Evolutionary conservation across 2,888 invertebrate species (phyloP).

Genomic region (Tetheella fluctuosa): DNA sequence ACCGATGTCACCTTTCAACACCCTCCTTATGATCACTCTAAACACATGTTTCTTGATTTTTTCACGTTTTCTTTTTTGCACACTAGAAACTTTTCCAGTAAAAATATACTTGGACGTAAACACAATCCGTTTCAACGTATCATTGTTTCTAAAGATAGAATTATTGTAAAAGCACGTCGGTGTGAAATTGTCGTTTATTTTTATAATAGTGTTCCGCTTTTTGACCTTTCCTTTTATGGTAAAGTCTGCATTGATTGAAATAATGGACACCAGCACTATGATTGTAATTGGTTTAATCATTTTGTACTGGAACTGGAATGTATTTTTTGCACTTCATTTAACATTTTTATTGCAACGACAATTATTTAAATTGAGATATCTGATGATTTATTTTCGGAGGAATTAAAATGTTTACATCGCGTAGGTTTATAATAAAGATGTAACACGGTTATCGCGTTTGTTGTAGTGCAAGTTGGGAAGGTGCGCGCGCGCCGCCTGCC

Average conservation of each 20-base stretch:
- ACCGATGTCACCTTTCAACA: constrained; percentile 75
- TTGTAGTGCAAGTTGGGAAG: constrained; percentile 37
- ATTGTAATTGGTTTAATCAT: constrained; percentile 55
- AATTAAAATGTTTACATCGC: background rate
- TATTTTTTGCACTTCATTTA: constrained; percentile 19
- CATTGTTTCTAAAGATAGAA: constrained; percentile 74
- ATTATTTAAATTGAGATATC: background rate
- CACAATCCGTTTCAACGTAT: constrained; percentile 68
- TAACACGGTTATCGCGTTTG: constrained; percentile 33
- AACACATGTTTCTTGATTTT: constrained; percentile 65
- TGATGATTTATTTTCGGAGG: too few relatives aligned
- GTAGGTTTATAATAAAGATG: constrained; percentile 22
- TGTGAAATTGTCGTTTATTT: constrained; percentile 64
- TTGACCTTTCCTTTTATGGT: constrained; percentile 73
- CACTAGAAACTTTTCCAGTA: constrained; percentile 78
- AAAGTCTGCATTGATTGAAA: constrained; percentile 59
- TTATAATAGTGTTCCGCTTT: constrained; percentile 76
- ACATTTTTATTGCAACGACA: constrained; percentile 16
- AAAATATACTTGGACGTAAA: constrained; percentile 76
- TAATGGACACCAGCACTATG: constrained; percentile 52
- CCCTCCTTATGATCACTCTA: constrained; percentile 76
- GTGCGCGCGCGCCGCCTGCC: constrained; percentile 77
- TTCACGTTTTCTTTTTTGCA: constrained; percentile 60
- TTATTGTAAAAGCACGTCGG: constrained; percentile 68
- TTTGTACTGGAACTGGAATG: constrained; percentile 38